Evolutionary conservation across 2,797 vertebrate genomes (phyloP), one percentile per base, ranked within the genome.

Genomic region (Melanotaenia boesemani): DNA sequence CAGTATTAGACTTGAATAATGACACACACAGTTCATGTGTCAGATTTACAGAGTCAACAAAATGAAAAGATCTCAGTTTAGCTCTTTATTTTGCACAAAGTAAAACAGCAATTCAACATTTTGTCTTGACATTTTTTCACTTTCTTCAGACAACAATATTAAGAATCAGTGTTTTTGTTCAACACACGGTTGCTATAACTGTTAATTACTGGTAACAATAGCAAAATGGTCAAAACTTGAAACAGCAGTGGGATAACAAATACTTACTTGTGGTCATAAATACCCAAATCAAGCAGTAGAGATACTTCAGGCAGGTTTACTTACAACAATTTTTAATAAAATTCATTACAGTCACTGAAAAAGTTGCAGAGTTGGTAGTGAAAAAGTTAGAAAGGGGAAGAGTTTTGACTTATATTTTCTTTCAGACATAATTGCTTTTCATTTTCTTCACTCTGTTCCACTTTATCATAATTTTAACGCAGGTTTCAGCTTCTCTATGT

Each of bases 401-500:
- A 41, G 39, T 41, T 41, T 46, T 46, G 1, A 5, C 5, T 16
- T 18, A 6, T 44, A 18, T 6, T 46, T 20, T 18, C 8, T n/a
- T 48, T 24, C 30, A 59, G 20, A 55, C 36, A 18, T 1, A 12
- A 32, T 13, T 46, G 9, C 9, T 65, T 20, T 76, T 30, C 70
- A 63, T 72, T 77, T 76, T 58, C 44, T 63, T 79, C 63, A 36
- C 58, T 74, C 30, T 0, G 2, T 60, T 12, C 46, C 0, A 18
- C 36, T 28, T 60, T 7, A 24, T 41, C 8, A 48, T 54, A 5
- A 36, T 61, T 63, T 54, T 37, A 20, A 12, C 67, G 68, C 77
- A 22, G 26, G 12, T 81, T 79, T 77, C n/a, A 62, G 66, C 73
- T 77, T 71, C 37, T 76, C 20, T 74, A 0, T 70, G 70, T 84